Conservation (phyloP, 2,113 vertebrate genomes). For the Bambusicola thoracicus region DNA sequence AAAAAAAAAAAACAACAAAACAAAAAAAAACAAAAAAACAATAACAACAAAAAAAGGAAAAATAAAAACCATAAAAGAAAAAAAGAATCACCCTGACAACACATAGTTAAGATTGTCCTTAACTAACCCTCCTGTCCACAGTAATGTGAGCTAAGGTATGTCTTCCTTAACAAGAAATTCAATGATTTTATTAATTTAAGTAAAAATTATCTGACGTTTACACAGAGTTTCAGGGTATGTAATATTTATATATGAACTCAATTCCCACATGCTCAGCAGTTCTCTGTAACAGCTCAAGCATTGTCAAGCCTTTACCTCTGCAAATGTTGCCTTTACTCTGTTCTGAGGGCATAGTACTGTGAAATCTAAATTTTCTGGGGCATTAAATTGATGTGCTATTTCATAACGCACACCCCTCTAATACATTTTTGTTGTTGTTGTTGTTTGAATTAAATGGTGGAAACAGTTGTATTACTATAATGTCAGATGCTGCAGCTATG, state of each 20-base stretch:
- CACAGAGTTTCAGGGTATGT: neutral
- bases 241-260: conserved; percentile 57
- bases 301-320: conserved; percentile 40
- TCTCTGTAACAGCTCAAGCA: conserved; percentile 51
- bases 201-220: neutral
- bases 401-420: conserved; percentile 31
- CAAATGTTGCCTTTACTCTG: conserved; percentile 53
- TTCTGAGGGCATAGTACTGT: conserved; percentile 50
- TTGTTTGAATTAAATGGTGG: conserved; percentile 26
- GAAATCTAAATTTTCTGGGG: conserved; percentile 68
- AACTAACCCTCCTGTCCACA: neutral
- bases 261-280: conserved; percentile 63
- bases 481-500: neutral
- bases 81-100: neutral
- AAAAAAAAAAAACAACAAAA: neutral
- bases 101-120: neutral
- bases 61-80: neutral
- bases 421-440: conserved; percentile 30
- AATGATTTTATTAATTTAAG: neutral
- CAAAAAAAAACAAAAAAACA: neutral
- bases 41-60: neutral
- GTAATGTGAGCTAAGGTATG: neutral
- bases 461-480: neutral
- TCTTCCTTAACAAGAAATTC: neutral
- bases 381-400: conserved; percentile 65